Evolutionary conservation across 2,888 invertebrate species (phyloP), one percentile per base, ranked within the genome.

Genomic region (Pharmacophagus antenor): DNA sequence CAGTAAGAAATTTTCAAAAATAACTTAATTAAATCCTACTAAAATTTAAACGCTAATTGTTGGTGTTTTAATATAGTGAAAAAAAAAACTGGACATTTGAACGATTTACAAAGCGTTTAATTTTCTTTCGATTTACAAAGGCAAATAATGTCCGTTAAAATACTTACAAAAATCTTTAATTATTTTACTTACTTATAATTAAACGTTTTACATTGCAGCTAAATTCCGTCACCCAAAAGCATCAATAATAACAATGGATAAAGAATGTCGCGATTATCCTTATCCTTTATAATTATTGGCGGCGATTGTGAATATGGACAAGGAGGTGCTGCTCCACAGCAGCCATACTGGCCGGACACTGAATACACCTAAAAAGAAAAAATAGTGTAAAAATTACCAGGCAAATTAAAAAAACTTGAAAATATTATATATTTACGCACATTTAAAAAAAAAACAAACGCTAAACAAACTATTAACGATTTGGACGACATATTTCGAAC

Each of bases 221-320:
- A 61, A 56, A 61, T 37, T 48, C 61, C 69, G 44, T 68, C 68
- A 47, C 69, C 70, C 17, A 79, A 63, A 10, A 77, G 60, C 57
- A 80, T 63, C n/a, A 79, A 47, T 15, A 80, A 58, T 15, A 80
- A 69, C 18, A 80, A 65, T 20, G 77, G 79, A 58, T 72, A 75
- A 15, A 76, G 62, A 17, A 74, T 66, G 58, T 80, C 74, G 31
- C 64, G 68, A 55, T 76, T 75, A 48, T 64, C 67, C 22, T 69
- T 67, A 54, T 70, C 65, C 21, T 70, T 63, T 31, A 64, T 66
- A 52, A 62, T 70, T 22, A 77, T 68, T 10, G 77, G 76, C 44
- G 69, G 72, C 31, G 70, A 72, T 3, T 67, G 64, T 5, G 54
- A 27, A 48, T 69, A 74, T 22, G 64, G 63, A 2, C 65, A 62